These are phyloP conservation scores for Melanotaenia duboulayi DNA, from an alignment of 2,113 vertebrate genomes.

Conservation along the genomic window DNA sequence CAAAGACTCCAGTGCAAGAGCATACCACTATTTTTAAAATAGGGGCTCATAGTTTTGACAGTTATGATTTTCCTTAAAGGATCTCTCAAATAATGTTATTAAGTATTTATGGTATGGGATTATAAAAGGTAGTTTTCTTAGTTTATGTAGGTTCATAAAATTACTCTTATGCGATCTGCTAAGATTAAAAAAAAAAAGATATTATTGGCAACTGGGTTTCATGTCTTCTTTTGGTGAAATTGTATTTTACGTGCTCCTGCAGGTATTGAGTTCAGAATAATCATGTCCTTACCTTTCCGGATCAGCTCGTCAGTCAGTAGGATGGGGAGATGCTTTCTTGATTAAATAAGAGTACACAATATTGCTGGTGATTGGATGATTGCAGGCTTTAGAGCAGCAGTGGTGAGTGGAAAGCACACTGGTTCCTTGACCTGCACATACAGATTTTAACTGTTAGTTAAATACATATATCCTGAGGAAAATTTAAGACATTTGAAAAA, in stretches of 20 bases:
- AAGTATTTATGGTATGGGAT: not conserved
- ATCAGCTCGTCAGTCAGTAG: not conserved
- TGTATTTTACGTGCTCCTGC: not conserved
- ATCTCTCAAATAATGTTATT: not conserved
- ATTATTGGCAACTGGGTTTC: not conserved
- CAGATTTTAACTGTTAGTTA: not conserved
- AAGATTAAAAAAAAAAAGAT: not conserved
- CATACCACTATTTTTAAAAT: constrained; percentile 34
- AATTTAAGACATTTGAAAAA: too few species aligned
- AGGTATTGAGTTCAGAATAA: not conserved
- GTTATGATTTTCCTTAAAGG: constrained; percentile 3
- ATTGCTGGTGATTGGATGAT: not conserved
- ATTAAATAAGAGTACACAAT: not conserved
- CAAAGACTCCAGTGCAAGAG: constrained; percentile 14
- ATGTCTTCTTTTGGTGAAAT: not conserved
- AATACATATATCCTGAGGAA: too few species aligned
- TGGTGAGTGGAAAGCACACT: not conserved
- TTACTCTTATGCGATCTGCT: too few species aligned
- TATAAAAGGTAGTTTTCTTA: not conserved
- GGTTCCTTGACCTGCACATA: not conserved
- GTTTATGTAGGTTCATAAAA: not conserved
- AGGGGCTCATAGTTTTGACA: constrained; percentile 1
- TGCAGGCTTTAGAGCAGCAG: not conserved
- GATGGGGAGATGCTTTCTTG: not conserved
- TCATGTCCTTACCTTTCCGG: not conserved